Percentiles rank a stretch among this genome's conserved stretches.
phyloP scores from a whole-genome alignment of 2,797 vertebrate genomes.

The Pipistrellus pygmaeus region DNA sequence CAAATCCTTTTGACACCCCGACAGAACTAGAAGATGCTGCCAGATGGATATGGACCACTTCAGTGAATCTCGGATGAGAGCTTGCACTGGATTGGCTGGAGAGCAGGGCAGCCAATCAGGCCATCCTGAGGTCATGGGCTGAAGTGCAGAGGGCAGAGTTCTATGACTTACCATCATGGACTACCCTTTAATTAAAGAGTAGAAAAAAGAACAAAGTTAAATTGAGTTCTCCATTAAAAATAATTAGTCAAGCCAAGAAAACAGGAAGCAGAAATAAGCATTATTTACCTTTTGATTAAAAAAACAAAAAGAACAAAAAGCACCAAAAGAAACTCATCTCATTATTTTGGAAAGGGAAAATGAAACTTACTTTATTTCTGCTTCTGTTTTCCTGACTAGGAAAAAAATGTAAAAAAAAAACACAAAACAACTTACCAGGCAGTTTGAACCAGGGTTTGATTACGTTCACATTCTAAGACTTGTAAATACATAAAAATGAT shows the following conservation, averaged over 20 bases:
- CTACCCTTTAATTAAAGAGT: conserved; percentile 99
- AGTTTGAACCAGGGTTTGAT: conserved; percentile 98
- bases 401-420: conserved; percentile 83
- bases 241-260: conserved; percentile 90
- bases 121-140: conserved; percentile 99
- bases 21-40: conserved; percentile 98
- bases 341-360: conserved; percentile 86
- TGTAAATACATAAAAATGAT: conserved; percentile 99
- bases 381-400: conserved; percentile 91
- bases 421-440: conserved; percentile 95
- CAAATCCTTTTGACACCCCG: conserved; percentile 98
- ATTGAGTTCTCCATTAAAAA: conserved; percentile 94
- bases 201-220: conserved; percentile 99
- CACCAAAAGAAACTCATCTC: conserved; percentile 84
- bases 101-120: conserved; percentile 99
- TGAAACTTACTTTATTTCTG: conserved; percentile 91
- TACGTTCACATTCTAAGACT: conserved; percentile 99
- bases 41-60: conserved; percentile 98
- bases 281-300: conserved; percentile 80
- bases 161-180: conserved; percentile 99
- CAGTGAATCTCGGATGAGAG: conserved; percentile 99
- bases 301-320: conserved; percentile 71
- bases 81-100: conserved; percentile 99
- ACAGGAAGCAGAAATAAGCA: conserved; percentile 93
- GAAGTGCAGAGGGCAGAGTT: conserved; percentile 99